Base-by-base conservation (phyloP, 1,140 invertebrate species). In the Parapsyche elsis region DNA sequence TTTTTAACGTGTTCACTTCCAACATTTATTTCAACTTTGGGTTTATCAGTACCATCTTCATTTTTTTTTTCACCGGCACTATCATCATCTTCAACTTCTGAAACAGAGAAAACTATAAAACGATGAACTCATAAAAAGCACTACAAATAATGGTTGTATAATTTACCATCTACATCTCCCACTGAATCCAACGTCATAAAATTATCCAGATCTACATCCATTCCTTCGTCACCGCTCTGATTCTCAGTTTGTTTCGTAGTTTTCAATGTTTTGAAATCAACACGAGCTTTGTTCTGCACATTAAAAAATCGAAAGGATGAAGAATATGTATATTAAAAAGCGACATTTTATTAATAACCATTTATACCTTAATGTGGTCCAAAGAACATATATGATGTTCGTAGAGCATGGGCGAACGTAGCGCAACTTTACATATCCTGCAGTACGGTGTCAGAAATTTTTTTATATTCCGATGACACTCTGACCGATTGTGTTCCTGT, bases 161-260 rank as follows among this genome's bases (percentile, higher is more conserved):
- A 57, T 7, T 57, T 88, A 92, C 92, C 94, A 88, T 95, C 94
- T 19, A 94, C 93, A 87, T 94, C 94, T n/a, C 94, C 94, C 19
- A 95, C 93, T 19, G 94, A 95, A 87, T 95, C 94, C 9, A 96
- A 89, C 26, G 94, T 95, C 89, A 95, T 94, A 84, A 95, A 95
- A 85, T 95, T 95, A 73, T 95, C 94, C 61, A 95, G 90, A 88
- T 95, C 93, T 2, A 94, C 91, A 85, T 94, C 93, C 84, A 93
- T 92, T 70, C 93, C 92, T 80, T 94, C 93, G 84, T 92, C 92
- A 0, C 88, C 92, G 82, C 92, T 93, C 14, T 88, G 91, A 79
- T 92, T 91, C 24, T 85, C 86, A 46, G 87, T 87, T 0, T 87
- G 86, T 46, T 88, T 89, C 0, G 83, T 85, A n/a, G 86, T 85